These are phyloP conservation scores for Acrossocheilus fasciatus DNA, from an alignment of 2,797 vertebrate genomes.

Conservation along the genomic window DNA sequence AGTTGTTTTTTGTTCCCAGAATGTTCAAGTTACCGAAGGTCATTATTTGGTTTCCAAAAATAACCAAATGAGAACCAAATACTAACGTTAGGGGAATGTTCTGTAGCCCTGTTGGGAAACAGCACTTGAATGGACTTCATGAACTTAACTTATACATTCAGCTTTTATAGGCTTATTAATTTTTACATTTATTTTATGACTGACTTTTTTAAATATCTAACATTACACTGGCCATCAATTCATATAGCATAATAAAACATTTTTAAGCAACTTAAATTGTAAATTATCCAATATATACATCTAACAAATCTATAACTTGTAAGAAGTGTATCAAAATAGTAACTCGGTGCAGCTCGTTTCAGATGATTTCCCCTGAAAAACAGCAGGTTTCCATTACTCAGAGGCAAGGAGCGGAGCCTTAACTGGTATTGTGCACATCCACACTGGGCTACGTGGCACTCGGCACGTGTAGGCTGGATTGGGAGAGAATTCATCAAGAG, in stretches of 20 bases:
- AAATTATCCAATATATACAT: not conserved
- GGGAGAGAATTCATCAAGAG: slow-evolving; percentile 44
- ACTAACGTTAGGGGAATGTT: not conserved
- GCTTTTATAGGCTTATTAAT: not conserved
- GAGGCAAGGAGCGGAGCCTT: slow-evolving; percentile 59
- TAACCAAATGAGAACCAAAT: not conserved
- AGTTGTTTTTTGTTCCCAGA: not conserved
- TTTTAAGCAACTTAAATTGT: not conserved
- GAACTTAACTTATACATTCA: not conserved
- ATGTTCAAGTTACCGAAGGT: not conserved
- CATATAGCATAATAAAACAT: not conserved
- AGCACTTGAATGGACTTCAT: not conserved
- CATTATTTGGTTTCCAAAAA: not conserved
- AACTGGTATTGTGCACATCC: slow-evolving; percentile 59
- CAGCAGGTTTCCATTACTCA: slow-evolving; percentile 78
- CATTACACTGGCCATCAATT: not conserved
- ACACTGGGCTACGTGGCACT: slow-evolving; percentile 82
- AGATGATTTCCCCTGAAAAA: slow-evolving; percentile 61
- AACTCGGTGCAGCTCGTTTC: slow-evolving; percentile 24
- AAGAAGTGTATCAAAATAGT: slow-evolving; percentile 11
- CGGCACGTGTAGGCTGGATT: slow-evolving; percentile 67
- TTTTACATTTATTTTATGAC: not conserved
- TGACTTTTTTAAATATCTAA: not conserved
- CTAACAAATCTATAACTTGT: slow-evolving; percentile 18
- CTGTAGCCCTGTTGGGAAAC: not conserved